These are phyloP conservation scores for Allolobophora icterica DNA, from an alignment of 2,888 invertebrate genomes.

Conservation along the genomic window DNA sequence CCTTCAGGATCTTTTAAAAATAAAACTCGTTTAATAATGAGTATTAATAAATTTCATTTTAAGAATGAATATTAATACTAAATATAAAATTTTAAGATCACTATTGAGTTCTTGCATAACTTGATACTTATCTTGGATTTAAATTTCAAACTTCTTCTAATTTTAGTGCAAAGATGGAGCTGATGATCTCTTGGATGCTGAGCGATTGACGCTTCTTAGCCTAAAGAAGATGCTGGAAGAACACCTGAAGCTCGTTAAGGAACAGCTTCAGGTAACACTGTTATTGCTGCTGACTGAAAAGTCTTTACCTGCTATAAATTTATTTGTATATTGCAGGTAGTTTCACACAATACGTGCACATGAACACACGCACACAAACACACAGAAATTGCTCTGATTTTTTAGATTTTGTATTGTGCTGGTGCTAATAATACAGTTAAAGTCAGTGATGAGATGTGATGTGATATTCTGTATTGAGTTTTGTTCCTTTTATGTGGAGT, in stretches of 20 bases:
- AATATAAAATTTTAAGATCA: too few species aligned
- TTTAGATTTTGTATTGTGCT: not conserved
- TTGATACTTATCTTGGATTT: not conserved
- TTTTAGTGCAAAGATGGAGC: slow-evolving; percentile 63
- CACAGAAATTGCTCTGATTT: not conserved
- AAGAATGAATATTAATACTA: too few species aligned
- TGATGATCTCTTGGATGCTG: slow-evolving; percentile 63
- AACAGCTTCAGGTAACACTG: slow-evolving; percentile 58
- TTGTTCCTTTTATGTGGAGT: not conserved
- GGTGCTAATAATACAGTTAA: not conserved
- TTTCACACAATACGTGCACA: not conserved
- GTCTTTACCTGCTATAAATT: not conserved
- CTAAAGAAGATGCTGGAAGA: slow-evolving; percentile 62
- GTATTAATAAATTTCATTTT: too few species aligned
- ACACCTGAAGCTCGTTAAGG: slow-evolving; percentile 60
- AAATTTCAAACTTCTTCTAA: not conserved
- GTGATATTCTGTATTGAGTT: not conserved
- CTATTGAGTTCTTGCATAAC: not conserved
- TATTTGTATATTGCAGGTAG: not conserved
- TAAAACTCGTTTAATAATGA: too few species aligned
- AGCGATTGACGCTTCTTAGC: slow-evolving; percentile 60
- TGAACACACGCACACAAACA: not conserved
- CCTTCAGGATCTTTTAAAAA: too few species aligned
- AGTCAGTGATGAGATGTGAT: not conserved
- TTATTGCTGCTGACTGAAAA: not conserved